Evolutionary conservation across 2,888 invertebrate genomes (phyloP).

Genomic region (Thymelicus lineola): DNA sequence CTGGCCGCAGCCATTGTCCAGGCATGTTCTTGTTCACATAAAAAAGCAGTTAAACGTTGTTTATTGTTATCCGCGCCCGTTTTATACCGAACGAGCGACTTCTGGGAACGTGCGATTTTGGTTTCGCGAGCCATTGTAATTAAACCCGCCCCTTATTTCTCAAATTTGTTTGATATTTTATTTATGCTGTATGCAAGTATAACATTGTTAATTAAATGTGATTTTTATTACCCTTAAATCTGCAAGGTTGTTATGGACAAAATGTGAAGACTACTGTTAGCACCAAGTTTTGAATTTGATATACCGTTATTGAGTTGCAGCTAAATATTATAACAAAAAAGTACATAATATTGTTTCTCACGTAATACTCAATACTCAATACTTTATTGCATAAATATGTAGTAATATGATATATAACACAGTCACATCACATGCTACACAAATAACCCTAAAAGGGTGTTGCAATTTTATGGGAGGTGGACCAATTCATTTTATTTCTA

Average conservation of each 20-base stretch:
- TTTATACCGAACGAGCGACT: slow-evolving; percentile 73
- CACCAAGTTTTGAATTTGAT: no score
- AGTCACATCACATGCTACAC: no score
- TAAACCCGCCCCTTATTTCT: slow-evolving; percentile 70
- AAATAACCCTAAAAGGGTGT: no score
- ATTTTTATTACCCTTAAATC: background rate
- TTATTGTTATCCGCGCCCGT: slow-evolving; percentile 80
- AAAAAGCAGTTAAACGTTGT: slow-evolving; percentile 84
- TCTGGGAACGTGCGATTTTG: slow-evolving; percentile 75
- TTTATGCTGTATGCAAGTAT: slow-evolving; percentile 30
- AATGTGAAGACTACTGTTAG: no score
- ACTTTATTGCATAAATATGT: no score
- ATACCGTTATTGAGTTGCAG: no score
- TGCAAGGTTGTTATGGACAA: background rate
- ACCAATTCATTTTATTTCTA: no score
- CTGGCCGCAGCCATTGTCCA: slow-evolving; percentile 73
- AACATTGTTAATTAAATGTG: background rate
- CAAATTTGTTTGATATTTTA: slow-evolving; percentile 68
- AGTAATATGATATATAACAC: no score
- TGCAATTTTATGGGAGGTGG: no score
- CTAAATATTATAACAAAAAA: no score
- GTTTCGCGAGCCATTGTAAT: slow-evolving; percentile 64
- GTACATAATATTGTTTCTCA: no score
- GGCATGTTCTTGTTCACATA: slow-evolving; percentile 82
- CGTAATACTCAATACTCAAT: no score